Evolutionary conservation across 2,113 vertebrate genomes (phyloP).

Genomic region (Camelus dromedarius): DNA sequence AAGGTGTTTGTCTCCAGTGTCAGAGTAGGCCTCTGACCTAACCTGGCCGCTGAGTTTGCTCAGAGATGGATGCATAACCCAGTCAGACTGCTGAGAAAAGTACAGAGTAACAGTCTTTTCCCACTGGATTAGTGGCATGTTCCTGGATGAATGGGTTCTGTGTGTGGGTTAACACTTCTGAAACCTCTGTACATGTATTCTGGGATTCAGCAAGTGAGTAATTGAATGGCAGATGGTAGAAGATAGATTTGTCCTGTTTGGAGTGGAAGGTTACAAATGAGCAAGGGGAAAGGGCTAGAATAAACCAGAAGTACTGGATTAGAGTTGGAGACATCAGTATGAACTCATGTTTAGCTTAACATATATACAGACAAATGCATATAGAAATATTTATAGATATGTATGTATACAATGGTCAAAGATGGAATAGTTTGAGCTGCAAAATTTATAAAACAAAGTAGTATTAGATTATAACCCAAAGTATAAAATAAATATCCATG

Average conservation of each 20-base stretch:
- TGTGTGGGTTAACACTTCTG: not conserved
- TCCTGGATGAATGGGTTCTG: not conserved
- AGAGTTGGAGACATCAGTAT: not conserved
- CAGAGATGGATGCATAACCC: not conserved
- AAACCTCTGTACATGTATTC: not conserved
- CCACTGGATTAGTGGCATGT: not conserved
- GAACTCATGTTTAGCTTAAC: not conserved
- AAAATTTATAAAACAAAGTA: not conserved
- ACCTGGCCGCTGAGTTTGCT: not conserved
- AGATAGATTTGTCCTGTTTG: not conserved
- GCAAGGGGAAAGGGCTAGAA: not conserved
- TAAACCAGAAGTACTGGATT: not conserved
- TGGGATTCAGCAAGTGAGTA: not conserved
- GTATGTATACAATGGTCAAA: not conserved
- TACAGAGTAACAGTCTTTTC: not conserved
- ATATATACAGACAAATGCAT: not conserved
- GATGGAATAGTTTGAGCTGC: not conserved
- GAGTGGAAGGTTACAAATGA: not conserved
- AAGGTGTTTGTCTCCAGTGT: not conserved
- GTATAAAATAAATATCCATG: not conserved
- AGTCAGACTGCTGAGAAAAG: not conserved
- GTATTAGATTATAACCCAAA: not conserved
- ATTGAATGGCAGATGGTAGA: not conserved
- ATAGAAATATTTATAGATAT: not conserved
- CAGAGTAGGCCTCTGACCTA: not conserved